Percentiles rank a stretch among this genome's conserved stretches.
These are phyloP conservation scores for Epizoanthus rinbou DNA, from an alignment of 92 coral and sea anemone genomes.

Conservation along the genomic window DNA sequence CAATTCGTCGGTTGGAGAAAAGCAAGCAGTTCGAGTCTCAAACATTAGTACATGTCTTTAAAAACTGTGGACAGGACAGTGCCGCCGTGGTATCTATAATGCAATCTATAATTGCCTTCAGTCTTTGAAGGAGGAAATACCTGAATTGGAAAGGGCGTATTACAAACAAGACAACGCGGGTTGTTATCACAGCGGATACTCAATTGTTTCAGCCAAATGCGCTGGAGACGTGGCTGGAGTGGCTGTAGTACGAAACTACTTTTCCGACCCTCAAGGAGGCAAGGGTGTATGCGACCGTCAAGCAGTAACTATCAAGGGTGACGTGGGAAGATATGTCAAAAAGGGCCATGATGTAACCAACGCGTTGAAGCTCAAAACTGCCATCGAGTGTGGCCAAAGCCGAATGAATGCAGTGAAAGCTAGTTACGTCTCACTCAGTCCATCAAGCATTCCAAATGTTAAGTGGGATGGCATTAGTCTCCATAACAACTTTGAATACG, in stretches of 20 bases:
- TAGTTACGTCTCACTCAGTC: slow-evolving; percentile 12
- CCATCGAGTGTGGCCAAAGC: slow-evolving; percentile 43
- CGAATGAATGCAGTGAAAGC: slow-evolving; percentile 44
- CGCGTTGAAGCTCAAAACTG: slow-evolving; percentile 37
- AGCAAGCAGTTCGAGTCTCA: slow-evolving; percentile 23
- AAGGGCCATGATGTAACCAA: slow-evolving; percentile 41
- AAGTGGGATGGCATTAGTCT: slow-evolving; percentile 53
- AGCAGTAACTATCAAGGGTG: slow-evolving; percentile 41
- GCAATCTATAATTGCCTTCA: slow-evolving; percentile 30
- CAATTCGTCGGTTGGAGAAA: slow-evolving; percentile 25
- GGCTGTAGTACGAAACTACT: slow-evolving; percentile 40
- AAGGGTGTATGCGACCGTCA: slow-evolving; percentile 50
- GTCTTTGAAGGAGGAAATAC: slow-evolving; percentile 16
- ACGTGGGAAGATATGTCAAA: slow-evolving; percentile 33
- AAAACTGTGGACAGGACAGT: slow-evolving; percentile 41
- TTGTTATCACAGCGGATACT: slow-evolving; percentile 46
- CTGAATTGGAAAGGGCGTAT: slow-evolving; percentile 39
- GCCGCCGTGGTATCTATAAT: slow-evolving; percentile 38
- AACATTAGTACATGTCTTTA: slow-evolving; percentile 44
- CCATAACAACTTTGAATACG: slow-evolving; percentile 41
- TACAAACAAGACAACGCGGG: slow-evolving; percentile 58
- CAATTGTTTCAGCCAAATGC: slow-evolving; percentile 18
- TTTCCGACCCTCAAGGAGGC: slow-evolving; percentile 53
- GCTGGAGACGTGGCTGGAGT: slow-evolving; percentile 23
- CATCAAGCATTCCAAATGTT: slow-evolving; percentile 14